Evolutionary conservation across 2,113 vertebrate genomes (phyloP).

Genomic region (Suricata suricatta): DNA sequence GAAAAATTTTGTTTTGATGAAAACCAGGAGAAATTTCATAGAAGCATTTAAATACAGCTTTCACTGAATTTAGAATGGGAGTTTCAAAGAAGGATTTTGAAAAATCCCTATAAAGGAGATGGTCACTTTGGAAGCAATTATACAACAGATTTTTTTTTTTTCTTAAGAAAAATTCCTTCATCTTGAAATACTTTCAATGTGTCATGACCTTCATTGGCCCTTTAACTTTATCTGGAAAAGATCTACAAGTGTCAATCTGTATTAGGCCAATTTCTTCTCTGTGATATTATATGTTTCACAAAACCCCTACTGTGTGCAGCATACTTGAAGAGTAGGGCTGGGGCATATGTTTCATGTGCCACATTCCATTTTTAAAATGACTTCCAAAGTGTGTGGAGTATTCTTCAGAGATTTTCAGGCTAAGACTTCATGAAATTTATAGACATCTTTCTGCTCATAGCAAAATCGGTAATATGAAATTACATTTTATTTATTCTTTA

Average conservation of each 20-base stretch:
- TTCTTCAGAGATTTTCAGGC: not conserved
- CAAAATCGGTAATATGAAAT: constrained; percentile 2
- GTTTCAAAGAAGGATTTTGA: constrained; percentile 30
- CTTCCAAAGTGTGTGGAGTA: not conserved
- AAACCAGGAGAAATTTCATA: constrained; percentile 17
- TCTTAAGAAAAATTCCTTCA: constrained; percentile 17
- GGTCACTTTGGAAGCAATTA: constrained; percentile 33
- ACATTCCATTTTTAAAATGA: not conserved
- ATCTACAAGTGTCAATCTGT: not conserved
- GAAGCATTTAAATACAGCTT: not conserved
- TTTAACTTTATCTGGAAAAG: constrained; percentile 44
- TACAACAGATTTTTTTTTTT: not conserved
- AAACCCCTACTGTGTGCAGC: not conserved
- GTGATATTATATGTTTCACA: not conserved
- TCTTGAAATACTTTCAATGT: constrained; percentile 52
- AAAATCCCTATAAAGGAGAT: not conserved
- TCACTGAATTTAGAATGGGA: not conserved
- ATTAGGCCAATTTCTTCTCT: not conserved
- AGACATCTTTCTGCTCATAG: not conserved
- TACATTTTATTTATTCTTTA: not conserved
- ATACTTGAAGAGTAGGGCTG: not conserved
- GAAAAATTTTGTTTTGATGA: not conserved
- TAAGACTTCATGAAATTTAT: not conserved
- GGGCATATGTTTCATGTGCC: too few relatives aligned
- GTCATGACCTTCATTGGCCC: not conserved